Conservation (phyloP, 2,888 invertebrate species). For the Leucoptera coffeella region DNA sequence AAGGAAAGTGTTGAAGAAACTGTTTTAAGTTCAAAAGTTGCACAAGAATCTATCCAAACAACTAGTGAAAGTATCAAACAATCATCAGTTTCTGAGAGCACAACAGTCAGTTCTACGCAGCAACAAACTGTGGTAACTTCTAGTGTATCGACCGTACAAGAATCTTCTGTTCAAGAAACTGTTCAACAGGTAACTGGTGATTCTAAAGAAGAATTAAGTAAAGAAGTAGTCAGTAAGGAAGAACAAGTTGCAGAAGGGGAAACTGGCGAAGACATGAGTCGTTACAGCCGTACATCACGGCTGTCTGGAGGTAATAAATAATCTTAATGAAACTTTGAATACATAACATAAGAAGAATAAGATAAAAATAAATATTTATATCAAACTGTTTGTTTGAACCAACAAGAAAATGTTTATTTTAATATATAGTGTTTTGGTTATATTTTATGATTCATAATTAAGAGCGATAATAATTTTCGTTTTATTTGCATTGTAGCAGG, state of each 20-base stretch:
- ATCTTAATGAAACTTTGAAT: too few species aligned
- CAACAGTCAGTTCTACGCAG: not conserved
- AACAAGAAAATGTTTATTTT: too few species aligned
- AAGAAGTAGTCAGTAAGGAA: constrained; percentile 1
- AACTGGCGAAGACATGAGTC: constrained; percentile 45
- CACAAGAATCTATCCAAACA: too few species aligned
- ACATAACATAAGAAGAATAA: too few species aligned
- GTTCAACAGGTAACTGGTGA: not conserved
- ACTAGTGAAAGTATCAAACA: not conserved
- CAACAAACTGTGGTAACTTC: not conserved
- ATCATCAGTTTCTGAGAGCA: not conserved
- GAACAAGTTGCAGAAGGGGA: not conserved
- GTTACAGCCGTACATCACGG: constrained; percentile 58
- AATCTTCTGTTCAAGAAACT: constrained; percentile 4
- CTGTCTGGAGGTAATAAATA: constrained; percentile 58
- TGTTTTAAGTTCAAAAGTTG: too few species aligned
- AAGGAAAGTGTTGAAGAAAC: too few species aligned
- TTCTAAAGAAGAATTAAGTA: not conserved
- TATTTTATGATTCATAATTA: too few species aligned
- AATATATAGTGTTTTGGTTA: too few species aligned
- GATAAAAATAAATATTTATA: too few species aligned
- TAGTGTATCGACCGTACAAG: not conserved
- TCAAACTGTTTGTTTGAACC: too few species aligned
- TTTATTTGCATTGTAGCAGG: too few species aligned
- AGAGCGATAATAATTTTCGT: too few species aligned